Percentiles rank a stretch among this genome's conserved stretches.
Evolutionary conservation across 2,113 vertebrate genomes (phyloP).

Genomic region (Girardinichthys multiradiatus): DNA sequence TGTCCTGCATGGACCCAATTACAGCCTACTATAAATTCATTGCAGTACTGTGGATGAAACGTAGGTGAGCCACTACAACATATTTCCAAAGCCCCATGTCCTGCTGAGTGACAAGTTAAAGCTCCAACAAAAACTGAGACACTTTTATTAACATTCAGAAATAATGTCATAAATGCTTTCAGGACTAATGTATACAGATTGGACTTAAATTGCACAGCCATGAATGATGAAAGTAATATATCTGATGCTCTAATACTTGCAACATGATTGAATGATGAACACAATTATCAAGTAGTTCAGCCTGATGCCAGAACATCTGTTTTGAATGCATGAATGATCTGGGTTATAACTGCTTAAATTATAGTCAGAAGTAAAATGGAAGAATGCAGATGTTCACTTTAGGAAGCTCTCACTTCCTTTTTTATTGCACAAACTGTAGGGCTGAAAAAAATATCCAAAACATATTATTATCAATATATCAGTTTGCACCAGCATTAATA

Average conservation of each 20-base stretch:
- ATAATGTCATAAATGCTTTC: not conserved
- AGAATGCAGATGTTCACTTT: not conserved
- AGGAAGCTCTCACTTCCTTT: not conserved
- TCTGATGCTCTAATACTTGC: not conserved
- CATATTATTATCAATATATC: not conserved
- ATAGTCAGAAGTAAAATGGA: not conserved
- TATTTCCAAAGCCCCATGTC: not conserved
- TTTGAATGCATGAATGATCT: not conserved
- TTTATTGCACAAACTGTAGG: not conserved
- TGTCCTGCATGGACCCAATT: not conserved
- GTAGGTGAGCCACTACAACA: not conserved
- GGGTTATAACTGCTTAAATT: not conserved
- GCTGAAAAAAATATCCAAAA: not conserved
- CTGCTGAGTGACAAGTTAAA: not conserved
- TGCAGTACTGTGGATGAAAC: not conserved
- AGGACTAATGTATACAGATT: not conserved
- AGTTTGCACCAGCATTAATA: not conserved
- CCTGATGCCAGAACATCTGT: not conserved
- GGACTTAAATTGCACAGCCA: not conserved
- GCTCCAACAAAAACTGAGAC: not conserved
- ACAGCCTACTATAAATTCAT: not conserved
- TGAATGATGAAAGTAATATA: not conserved
- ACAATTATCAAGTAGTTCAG: not conserved
- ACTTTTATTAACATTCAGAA: not conserved
- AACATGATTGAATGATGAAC: conserved; percentile 8